Evolutionary conservation across 2,888 invertebrate species (phyloP).

Genomic region (Microdon myrmicae): DNA sequence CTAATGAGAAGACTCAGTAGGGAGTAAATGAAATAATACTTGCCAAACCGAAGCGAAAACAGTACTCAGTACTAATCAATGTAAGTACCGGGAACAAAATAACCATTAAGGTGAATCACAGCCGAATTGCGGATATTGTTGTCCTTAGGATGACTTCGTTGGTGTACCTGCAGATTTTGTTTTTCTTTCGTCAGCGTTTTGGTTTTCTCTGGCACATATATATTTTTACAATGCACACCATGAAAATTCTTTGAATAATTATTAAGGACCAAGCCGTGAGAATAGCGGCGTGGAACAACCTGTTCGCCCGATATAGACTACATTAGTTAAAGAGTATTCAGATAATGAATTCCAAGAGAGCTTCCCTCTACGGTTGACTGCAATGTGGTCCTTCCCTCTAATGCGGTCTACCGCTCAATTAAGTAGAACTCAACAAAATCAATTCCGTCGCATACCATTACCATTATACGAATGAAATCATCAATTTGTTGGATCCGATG

Average conservation of each 20-base stretch:
- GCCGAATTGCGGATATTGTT: conserved; percentile 48
- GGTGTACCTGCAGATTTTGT: too few species aligned
- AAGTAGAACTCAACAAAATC: conserved; percentile 51
- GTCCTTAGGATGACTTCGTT: too few species aligned
- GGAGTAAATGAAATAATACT: too few species aligned
- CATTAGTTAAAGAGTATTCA: conserved; percentile 40
- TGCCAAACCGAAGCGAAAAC: conserved; percentile 18
- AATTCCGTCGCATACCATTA: conserved; percentile 50
- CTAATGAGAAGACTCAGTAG: too few species aligned
- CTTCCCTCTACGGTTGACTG: conserved; percentile 20
- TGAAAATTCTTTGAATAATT: too few species aligned
- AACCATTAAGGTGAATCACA: conserved; percentile 51
- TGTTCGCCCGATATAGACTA: too few species aligned
- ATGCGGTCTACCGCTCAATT: conserved; percentile 51
- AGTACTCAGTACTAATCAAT: conserved; percentile 50
- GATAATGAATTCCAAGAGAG: conserved; percentile 45
- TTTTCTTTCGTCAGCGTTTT: too few species aligned
- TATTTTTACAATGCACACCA: too few species aligned
- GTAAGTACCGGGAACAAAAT: conserved; percentile 51
- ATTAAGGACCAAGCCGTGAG: too few species aligned
- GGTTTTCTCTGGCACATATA: too few species aligned
- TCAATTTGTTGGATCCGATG: conserved; percentile 51
- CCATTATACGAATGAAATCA: conserved; percentile 52
- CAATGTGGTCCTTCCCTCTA: conserved; percentile 30
- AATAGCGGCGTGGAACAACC: too few species aligned